Base-by-base conservation (phyloP, 2,797 vertebrate genomes). In the Alectoris magna region DNA sequence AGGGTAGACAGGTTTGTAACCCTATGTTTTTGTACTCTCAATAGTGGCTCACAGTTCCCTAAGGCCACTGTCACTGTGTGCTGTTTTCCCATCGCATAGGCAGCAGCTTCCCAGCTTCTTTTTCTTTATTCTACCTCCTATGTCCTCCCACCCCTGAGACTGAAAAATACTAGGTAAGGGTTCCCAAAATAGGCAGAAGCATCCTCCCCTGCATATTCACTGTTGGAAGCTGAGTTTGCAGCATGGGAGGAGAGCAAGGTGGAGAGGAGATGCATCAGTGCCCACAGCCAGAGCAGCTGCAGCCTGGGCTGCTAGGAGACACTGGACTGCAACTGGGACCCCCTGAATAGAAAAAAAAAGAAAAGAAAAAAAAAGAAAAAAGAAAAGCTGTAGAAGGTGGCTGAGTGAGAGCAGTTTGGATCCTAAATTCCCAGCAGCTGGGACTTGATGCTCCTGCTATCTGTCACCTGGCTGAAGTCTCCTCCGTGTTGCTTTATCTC, bases 131-230 rank as follows among this genome's bases (percentile, higher is more conserved):
- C 19, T 16, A 13, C 21, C 26, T 31, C 79, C 24, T 15, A 23
- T 39, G 14, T 85, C 69, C 85, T 85, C 62, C 64, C 68, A 49
- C 14, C 9, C 6, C 29, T 11, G 39, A 23, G 29, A 56, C n/a
- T 38, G 78, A 66, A 58, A 72, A 39, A 21, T 1, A 0, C 43
- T 64, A 26, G 74, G 64, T 39, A 48, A 67, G 60, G 62, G 43
- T 48, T 60, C 72, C 79, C 72, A 26, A 4, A 66, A n/a, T 1
- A 27, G 48, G 48, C 38, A 27, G 75, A 53, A 23, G 56, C 36
- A 21, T 0, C 2, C 44, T 67, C 26, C 31, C 34, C 29, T 0
- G 0, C 5, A 58, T 49, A 14, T 56, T 48, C 1, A 0, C 2
- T 80, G 83, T 76, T 6, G 46, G 89, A 73, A 38, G 73, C 80